phyloP scores from a whole-genome alignment of 2,888 invertebrate genomes.

The Allolobophora icterica region DNA sequence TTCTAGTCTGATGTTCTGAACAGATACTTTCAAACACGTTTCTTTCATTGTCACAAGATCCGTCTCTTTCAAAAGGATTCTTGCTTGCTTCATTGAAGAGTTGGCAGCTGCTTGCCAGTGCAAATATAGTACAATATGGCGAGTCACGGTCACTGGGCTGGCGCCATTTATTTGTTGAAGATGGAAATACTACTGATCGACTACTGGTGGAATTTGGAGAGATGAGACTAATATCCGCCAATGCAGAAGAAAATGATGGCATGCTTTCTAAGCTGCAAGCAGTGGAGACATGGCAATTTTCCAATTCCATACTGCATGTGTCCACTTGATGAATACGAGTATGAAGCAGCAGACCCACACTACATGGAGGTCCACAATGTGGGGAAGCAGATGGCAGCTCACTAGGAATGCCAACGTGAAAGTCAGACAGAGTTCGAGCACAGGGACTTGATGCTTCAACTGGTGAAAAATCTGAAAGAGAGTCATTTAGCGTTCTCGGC shows the following conservation, averaged over 20 bases:
- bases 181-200: neutral
- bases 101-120: constrained; percentile 25
- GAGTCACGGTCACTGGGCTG: constrained; percentile 25
- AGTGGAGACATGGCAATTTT: neutral
- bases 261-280: constrained; percentile 4
- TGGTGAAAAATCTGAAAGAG: constrained; percentile 1
- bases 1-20: constrained; percentile 3
- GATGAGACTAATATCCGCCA: constrained; percentile 7
- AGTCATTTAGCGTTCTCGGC: neutral
- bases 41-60: neutral
- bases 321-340: neutral
- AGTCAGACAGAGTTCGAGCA: constrained; percentile 17
- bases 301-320: constrained; percentile 7
- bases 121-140: constrained; percentile 24
- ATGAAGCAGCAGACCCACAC: neutral
- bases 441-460: neutral
- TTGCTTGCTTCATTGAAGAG: constrained; percentile 26
- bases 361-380: neutral
- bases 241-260: neutral
- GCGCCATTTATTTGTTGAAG: neutral
- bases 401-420: neutral
- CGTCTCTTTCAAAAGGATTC: neutral
- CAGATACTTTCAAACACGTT: constrained; percentile 14
- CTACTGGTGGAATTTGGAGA: constrained; percentile 20
- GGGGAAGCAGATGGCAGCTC: neutral